These are phyloP conservation scores for Diploptera punctata DNA, from an alignment of 2,888 invertebrate species.

Conservation along the genomic window DNA sequence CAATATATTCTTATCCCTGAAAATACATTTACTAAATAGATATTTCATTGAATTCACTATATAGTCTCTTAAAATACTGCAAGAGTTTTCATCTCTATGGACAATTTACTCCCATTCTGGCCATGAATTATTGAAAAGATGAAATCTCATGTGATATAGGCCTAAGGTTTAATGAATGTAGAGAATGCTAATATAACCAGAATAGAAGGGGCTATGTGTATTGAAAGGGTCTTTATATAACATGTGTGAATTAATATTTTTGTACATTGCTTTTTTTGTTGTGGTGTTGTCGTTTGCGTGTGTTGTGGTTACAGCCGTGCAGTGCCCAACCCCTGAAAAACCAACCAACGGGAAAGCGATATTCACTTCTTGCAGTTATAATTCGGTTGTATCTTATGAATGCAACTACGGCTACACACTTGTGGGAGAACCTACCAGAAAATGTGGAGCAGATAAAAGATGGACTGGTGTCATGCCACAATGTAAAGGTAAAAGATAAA, in stretches of 20 bases:
- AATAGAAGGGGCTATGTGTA: too few species aligned
- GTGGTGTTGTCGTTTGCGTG: constrained; percentile 38
- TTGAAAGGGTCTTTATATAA: too few species aligned
- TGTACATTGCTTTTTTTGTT: constrained; percentile 27
- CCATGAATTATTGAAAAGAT: too few species aligned
- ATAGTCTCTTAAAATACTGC: too few species aligned
- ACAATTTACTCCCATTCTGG: too few species aligned
- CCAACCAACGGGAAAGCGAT: constrained; percentile 93
- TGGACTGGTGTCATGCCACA: constrained; percentile 93
- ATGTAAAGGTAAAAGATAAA: constrained; percentile 78
- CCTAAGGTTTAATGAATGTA: too few species aligned
- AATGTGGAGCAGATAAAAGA: constrained; percentile 92
- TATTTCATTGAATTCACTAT: too few species aligned
- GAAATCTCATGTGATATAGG: too few species aligned
- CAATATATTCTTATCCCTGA: too few species aligned
- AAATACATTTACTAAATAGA: too few species aligned
- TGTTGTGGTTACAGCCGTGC: constrained; percentile 81
- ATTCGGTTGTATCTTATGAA: constrained; percentile 93
- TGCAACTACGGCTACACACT: constrained; percentile 95
- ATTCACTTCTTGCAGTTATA: constrained; percentile 92
- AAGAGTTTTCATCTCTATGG: too few species aligned
- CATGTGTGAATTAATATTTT: neutral
- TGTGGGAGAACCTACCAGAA: constrained; percentile 86
- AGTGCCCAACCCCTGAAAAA: constrained; percentile 91
- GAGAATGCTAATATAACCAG: too few species aligned